Conservation (phyloP, 2,888 invertebrate genomes). For the Hoplodrina ambigua region DNA sequence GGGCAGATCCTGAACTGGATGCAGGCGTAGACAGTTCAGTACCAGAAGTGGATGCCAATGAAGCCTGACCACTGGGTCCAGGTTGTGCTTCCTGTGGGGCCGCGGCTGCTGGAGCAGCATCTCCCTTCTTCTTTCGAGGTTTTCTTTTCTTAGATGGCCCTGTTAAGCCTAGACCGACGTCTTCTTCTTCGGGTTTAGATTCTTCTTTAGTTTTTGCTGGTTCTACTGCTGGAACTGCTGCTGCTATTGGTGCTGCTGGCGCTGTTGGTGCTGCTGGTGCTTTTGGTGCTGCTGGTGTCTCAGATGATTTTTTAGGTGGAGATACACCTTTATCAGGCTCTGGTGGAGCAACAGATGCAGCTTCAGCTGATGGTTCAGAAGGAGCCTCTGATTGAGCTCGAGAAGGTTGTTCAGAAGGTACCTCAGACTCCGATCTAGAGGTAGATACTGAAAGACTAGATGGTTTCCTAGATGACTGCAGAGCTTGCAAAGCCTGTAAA, state of each 20-base stretch:
- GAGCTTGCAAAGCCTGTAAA: conserved; percentile 40
- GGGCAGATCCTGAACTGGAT: neutral
- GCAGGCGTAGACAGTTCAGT: too few relatives aligned
- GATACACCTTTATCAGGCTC: too few relatives aligned
- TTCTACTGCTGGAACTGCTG: conserved; percentile 10
- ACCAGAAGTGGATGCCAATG: conserved; percentile 8
- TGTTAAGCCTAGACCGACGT: conserved; percentile 58
- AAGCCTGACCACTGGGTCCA: neutral
- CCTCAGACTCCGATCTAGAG: conserved; percentile 30
- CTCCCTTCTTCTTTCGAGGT: conserved; percentile 57
- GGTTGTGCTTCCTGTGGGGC: conserved; percentile 4
- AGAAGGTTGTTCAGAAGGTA: conserved; percentile 25
- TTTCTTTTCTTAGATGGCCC: conserved; percentile 59
- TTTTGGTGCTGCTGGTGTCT: too few relatives aligned
- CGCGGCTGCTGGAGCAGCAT: conserved; percentile 21
- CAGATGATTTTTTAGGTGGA: too few relatives aligned
- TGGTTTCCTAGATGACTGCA: conserved; percentile 45
- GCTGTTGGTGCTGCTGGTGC: too few relatives aligned
- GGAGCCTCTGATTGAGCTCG: conserved; percentile 46
- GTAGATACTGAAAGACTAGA: conserved; percentile 19
- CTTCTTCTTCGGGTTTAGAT: conserved; percentile 43
- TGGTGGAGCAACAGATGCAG: conserved; percentile 10
- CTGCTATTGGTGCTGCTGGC: too few relatives aligned
- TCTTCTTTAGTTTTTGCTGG: conserved; percentile 9
- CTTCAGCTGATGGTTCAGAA: conserved; percentile 22